Base-by-base conservation (phyloP, 2,888 invertebrate species). In the Dichetophora obliterata region DNA sequence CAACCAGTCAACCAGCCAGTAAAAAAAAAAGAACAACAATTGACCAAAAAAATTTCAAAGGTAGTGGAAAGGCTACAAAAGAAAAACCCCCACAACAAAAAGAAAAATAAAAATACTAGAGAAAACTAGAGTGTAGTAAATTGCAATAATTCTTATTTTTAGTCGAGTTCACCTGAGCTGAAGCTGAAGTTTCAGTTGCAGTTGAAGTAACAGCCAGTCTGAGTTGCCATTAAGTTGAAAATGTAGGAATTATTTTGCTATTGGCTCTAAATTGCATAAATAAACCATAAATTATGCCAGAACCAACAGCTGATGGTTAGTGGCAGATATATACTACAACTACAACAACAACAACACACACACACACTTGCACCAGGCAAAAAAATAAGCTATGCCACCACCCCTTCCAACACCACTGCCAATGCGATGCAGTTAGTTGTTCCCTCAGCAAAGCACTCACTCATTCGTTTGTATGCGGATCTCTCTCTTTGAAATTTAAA, bases 221-320 rank as follows among this genome's bases (percentile, higher is more conserved):
- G 57, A 34, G 59, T 54, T 57, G 70, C 70, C 16, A 16, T 24
- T 31, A 19, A 24, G 34, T 59, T 11, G 34, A 34, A 19, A 54
- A 57, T 57, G 59, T 22, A 71, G 31, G n/a, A 22, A 22, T 57
- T 37, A 57, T 57, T 34, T 54, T 24, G 50, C 24, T n/a, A 22
- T 19, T 61, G 63, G 19, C 27, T 57, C 52, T 22, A 57, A 59
- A 31, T 57, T 68, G 75, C 43, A 75, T 75, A 68, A 68, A 68
- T 68, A 75, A 75, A 52, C 75, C 14, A 75, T 57, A 66, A 75
- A 75, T 75, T 75, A 68, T 59, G 68, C 24, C 66, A 63, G 52
- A 31, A 52, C 63, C 50, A 63, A 73, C 31, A 73, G 54, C 43
- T 61, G 59, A 73, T 63, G 59, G 69, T 65, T 73, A 43, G 34